Evolutionary conservation across 2,888 invertebrate genomes (phyloP).

Genomic region (Drosophila ustulata): DNA sequence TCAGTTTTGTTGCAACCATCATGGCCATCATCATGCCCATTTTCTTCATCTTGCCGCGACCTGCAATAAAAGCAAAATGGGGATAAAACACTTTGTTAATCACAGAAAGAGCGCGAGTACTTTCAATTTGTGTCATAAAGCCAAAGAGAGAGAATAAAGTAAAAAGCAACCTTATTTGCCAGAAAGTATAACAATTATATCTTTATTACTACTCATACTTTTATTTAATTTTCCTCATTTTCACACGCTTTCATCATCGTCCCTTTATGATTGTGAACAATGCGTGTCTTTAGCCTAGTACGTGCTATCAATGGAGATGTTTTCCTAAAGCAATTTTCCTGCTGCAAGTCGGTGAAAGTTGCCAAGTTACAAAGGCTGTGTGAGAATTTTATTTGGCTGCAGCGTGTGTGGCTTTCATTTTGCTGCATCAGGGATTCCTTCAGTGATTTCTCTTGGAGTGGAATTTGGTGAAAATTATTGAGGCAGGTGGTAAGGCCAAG

Average conservation of each 20-base stretch:
- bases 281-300: slow-evolving; percentile 28
- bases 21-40: slow-evolving; percentile 95
- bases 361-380: slow-evolving; percentile 48
- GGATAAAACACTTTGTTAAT: slow-evolving; percentile 1
- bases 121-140: slow-evolving; percentile 1
- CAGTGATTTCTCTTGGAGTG: slow-evolving; percentile 63
- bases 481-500: not conserved
- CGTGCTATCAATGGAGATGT: slow-evolving; percentile 23
- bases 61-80: slow-evolving; percentile 84
- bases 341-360: slow-evolving; percentile 58
- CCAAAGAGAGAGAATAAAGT: not conserved
- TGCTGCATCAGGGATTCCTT: slow-evolving; percentile 58
- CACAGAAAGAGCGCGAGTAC: not conserved
- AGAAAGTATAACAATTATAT: slow-evolving; percentile 1
- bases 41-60: slow-evolving; percentile 94
- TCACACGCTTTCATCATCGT: slow-evolving; percentile 51
- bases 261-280: slow-evolving; percentile 36
- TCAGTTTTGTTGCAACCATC: slow-evolving; percentile 94
- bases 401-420: slow-evolving; percentile 71
- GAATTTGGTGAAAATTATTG: slow-evolving; percentile 42
- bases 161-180: not conserved
- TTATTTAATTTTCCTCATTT: slow-evolving; percentile 10
- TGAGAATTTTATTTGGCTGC: slow-evolving; percentile 56
- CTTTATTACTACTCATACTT: not conserved
- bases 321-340: slow-evolving; percentile 39